These are phyloP conservation scores for Hippotragus niger DNA, from an alignment of 2,113 vertebrate genomes.

Conservation along the genomic window DNA sequence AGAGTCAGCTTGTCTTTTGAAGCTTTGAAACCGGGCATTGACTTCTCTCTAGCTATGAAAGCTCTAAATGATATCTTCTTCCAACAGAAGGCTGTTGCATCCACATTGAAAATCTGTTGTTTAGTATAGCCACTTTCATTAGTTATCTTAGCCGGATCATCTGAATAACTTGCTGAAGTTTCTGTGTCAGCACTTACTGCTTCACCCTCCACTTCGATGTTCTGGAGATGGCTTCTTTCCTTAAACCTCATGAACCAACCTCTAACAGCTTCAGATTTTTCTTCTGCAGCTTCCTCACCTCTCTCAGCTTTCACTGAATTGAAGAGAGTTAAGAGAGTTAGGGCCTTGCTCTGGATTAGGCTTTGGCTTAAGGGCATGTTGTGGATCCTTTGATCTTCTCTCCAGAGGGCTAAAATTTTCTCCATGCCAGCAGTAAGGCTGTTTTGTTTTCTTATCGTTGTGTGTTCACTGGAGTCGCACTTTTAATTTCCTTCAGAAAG, in stretches of 20 bases:
- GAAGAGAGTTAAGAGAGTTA: background rate
- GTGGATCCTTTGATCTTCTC: background rate
- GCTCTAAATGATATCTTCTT: background rate
- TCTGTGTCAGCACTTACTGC: background rate
- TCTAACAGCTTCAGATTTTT: background rate
- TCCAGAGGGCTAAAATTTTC: background rate
- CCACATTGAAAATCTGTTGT: background rate
- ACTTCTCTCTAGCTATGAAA: background rate
- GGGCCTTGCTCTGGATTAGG: background rate
- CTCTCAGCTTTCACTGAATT: background rate
- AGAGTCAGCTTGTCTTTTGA: background rate
- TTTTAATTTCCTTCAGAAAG: background rate
- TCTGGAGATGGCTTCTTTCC: background rate
- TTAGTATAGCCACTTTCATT: background rate
- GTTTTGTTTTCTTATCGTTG: background rate
- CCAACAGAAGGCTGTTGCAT: background rate
- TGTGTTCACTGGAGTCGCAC: background rate
- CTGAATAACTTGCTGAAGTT: background rate
- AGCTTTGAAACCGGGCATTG: background rate
- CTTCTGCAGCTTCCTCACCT: background rate
- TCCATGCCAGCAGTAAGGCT: background rate
- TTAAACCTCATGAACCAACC: background rate
- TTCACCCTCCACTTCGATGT: background rate
- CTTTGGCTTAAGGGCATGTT: background rate
- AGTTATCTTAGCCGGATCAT: background rate